Evolutionary conservation across 2,113 vertebrate genomes (phyloP).

Genomic region (Leptocoma aspasia): DNA sequence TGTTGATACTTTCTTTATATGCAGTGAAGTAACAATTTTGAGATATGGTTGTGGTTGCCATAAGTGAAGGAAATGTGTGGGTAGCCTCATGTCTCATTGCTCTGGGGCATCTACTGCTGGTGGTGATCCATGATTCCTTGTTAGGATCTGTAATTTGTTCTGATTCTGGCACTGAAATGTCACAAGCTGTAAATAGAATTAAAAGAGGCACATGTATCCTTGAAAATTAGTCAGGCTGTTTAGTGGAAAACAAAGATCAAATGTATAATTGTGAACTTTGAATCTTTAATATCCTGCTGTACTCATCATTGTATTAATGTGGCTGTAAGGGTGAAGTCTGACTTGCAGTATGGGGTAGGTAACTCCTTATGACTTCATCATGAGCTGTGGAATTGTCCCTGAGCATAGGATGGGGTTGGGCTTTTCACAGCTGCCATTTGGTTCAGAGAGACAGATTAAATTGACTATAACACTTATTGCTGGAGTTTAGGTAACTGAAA

Average conservation of each 20-base stretch:
- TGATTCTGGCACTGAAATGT: background rate
- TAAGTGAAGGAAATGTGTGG: background rate
- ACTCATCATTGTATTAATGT: background rate
- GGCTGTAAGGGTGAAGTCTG: background rate
- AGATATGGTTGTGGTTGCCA: background rate
- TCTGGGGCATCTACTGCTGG: background rate
- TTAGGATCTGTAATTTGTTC: background rate
- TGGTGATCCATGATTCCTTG: background rate
- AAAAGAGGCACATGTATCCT: background rate
- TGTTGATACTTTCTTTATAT: background rate
- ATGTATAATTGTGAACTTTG: accelerated
- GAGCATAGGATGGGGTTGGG: background rate
- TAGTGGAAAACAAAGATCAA: background rate
- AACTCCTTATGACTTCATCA: background rate
- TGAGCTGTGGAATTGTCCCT: background rate
- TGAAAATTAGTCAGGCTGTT: background rate
- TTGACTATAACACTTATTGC: background rate
- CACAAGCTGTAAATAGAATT: background rate
- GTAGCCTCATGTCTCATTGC: background rate
- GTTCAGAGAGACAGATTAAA: background rate
- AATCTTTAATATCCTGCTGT: background rate
- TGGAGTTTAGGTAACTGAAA: background rate
- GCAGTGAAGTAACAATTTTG: background rate
- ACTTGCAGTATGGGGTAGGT: background rate
- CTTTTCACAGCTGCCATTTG: background rate